Evolutionary conservation across 2,113 vertebrate species (phyloP).

Genomic region (Ailuropoda melanoleuca): DNA sequence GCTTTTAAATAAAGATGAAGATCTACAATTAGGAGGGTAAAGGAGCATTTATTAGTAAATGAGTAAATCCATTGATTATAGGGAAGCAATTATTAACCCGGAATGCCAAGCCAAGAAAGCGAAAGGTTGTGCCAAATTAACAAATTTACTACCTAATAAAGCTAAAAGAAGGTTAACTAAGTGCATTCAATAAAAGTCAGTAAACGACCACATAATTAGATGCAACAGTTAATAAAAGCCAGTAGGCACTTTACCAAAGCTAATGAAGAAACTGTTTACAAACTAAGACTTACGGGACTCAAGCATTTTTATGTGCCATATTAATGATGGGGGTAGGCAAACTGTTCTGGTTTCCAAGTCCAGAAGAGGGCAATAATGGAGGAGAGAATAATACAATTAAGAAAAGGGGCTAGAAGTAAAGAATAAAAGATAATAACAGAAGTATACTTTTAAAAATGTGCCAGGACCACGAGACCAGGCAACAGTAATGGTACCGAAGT

Average conservation of each 20-base stretch:
- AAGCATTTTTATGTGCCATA: background rate
- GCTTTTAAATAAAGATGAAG: conserved; percentile 64
- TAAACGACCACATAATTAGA: conserved; percentile 66
- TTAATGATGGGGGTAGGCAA: background rate
- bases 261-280: conserved; percentile 31
- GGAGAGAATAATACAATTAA: background rate
- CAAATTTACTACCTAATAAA: conserved; percentile 66
- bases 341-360: background rate
- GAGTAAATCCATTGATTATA: conserved; percentile 52
- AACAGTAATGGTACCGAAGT: too few relatives aligned
- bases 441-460: background rate
- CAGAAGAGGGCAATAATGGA: background rate
- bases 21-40: conserved; percentile 51
- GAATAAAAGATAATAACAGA: background rate
- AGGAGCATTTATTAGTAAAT: conserved; percentile 64
- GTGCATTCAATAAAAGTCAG: conserved; percentile 26
- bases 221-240: conserved; percentile 22
- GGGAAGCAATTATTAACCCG: conserved; percentile 43
- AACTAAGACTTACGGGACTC: background rate
- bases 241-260: conserved; percentile 23
- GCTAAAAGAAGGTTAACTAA: conserved; percentile 61
- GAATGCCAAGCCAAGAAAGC: conserved; percentile 31
- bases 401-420: background rate
- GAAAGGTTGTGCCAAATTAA: conserved; percentile 67
- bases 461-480: background rate